Evolutionary conservation across 2,113 vertebrate genomes (phyloP).

Genomic region (Cygnus atratus): DNA sequence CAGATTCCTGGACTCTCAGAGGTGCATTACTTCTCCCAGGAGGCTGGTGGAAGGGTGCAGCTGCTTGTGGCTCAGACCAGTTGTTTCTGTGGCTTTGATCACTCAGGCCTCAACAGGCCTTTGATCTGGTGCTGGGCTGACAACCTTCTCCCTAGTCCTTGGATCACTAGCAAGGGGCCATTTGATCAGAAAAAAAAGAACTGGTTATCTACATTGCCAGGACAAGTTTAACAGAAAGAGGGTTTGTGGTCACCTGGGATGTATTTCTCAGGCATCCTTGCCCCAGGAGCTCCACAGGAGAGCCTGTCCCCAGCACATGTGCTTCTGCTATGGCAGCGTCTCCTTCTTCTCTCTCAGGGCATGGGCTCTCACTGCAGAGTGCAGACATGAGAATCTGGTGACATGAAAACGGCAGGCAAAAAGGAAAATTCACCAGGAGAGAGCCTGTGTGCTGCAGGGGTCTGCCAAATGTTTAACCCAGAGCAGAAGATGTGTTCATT

Average conservation of each 20-base stretch:
- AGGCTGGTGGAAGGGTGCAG: background rate
- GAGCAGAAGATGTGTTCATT: background rate
- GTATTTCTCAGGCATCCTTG: background rate
- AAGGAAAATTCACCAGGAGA: background rate
- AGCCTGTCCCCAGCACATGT: background rate
- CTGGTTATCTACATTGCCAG: background rate
- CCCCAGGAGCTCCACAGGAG: background rate
- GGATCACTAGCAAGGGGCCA: background rate
- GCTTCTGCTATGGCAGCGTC: background rate
- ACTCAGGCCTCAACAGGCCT: background rate
- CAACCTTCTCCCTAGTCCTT: background rate
- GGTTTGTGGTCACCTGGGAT: accelerated
- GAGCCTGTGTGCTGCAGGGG: background rate
- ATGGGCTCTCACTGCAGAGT: accelerated
- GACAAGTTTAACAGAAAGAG: background rate
- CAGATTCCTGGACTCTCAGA: accelerated
- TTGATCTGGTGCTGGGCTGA: background rate
- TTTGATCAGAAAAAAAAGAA: background rate
- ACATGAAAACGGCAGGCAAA: background rate
- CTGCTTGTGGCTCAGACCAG: background rate
- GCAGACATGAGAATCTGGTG: accelerated
- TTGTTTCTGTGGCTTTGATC: background rate
- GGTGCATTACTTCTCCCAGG: background rate
- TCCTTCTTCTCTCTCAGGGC: accelerated
- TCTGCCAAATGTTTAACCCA: background rate